Conservation (phyloP, 30 jellyfish, hydroid and myxozoan species). For the Sanderia malayensis region DNA sequence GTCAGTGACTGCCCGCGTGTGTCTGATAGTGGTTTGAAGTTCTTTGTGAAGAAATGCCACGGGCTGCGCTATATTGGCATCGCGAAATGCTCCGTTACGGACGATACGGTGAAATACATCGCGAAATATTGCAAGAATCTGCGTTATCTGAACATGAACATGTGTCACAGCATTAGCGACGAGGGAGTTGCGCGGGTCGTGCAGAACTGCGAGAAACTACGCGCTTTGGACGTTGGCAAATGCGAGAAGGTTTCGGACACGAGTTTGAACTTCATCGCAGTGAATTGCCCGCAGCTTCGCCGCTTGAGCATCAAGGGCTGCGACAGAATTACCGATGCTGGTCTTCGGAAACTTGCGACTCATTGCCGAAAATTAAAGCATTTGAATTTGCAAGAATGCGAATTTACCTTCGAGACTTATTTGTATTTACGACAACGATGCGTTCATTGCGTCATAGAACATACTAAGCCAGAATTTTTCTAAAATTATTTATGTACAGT, state of each 20-base stretch:
- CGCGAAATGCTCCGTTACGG: slow-evolving; percentile 79
- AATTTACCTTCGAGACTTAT: slow-evolving; percentile 72
- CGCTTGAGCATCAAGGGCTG: slow-evolving; percentile 74
- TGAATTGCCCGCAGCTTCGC: slow-evolving; percentile 70
- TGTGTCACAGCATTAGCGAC: slow-evolving; percentile 72
- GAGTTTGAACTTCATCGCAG: slow-evolving; percentile 61
- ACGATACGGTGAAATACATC: slow-evolving; percentile 53
- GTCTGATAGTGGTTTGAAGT: slow-evolving; percentile 66
- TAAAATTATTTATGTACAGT: too few relatives aligned
- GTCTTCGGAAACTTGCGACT: slow-evolving; percentile 72
- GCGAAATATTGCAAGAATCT: slow-evolving; percentile 54
- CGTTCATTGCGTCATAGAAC: slow-evolving; percentile 67
- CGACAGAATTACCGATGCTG: slow-evolving; percentile 71
- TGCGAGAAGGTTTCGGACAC: slow-evolving; percentile 72
- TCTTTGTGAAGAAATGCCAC: slow-evolving; percentile 50
- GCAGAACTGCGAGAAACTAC: slow-evolving; percentile 51
- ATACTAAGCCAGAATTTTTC: slow-evolving; percentile 79
- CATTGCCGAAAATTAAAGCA: slow-evolving; percentile 64
- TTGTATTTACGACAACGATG: slow-evolving; percentile 67
- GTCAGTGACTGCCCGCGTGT: slow-evolving; percentile 70
- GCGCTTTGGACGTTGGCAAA: slow-evolving; percentile 78
- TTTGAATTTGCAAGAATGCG: slow-evolving; percentile 69
- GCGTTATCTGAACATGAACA: slow-evolving; percentile 66
- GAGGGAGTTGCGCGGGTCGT: slow-evolving; percentile 66
- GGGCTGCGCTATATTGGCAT: slow-evolving; percentile 74